Evolutionary conservation across 2,113 vertebrate species (phyloP), one percentile per base, ranked within the genome.

Genomic region (Bostrychus sinensis): DNA sequence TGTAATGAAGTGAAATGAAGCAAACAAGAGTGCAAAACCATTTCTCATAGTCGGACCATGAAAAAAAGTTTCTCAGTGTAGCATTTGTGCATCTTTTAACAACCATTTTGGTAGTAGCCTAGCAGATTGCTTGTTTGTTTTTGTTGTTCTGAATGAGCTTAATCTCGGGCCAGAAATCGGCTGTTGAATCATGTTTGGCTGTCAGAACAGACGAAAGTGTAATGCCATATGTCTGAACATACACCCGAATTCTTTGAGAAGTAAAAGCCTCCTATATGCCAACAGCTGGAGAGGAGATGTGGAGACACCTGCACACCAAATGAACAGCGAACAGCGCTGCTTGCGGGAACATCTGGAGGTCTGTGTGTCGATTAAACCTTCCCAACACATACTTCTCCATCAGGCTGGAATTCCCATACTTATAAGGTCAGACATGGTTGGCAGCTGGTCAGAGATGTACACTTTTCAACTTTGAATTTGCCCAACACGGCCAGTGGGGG

Each of bases 221-320:
- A 80, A 84, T 58, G 71, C 88, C 89, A 91, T 89, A 85, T 91
- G 89, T 78, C 62, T 58, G 67, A 81, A 85, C 84, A 86, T 86
- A 85, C 85, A 86, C 75, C 76, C 81, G 69, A 89, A 80, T 87
- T 72, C 87, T 88, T 90, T 86, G 85, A 90, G 87, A 82, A 57
- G 81, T 81, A 82, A 86, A 81, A 80, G 65, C 56, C 46, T 28
- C 30, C 39, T 50, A 56, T 62, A 77, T 80, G 76, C 85, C 86
- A 87, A 84, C 91, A 89, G 88, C 88, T 89, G 88, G 81, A 77
- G 71, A 66, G 78, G 77, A 86, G 86, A 86, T 89, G 89, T 86
- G 81, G 84, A 89, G 77, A 86, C 91, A 92, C 91, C 91, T 92
- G 91, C 70, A 2, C 70, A 53, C 86, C 91, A 92, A 90, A 91